phyloP scores from a whole-genome alignment of 2,113 vertebrate genomes.

The Platysteira castanea region DNA sequence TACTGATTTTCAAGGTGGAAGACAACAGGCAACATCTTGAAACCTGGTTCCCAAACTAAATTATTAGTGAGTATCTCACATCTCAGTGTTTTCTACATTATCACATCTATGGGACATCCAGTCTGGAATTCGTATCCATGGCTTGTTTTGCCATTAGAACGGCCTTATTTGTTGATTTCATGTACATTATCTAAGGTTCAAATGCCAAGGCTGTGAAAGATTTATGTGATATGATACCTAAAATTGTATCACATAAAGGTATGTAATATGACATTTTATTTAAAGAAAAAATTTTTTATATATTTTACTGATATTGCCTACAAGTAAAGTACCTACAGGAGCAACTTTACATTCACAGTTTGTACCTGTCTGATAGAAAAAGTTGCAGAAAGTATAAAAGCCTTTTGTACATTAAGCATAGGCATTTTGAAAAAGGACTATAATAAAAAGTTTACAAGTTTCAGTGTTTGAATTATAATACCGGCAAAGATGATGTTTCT shows the following conservation, averaged over 20 bases:
- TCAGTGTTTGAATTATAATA: slow-evolving; percentile 30
- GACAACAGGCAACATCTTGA: background rate
- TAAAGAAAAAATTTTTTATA: background rate
- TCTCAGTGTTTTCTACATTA: background rate
- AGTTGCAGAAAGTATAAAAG: background rate
- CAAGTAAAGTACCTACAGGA: background rate
- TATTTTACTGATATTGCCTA: background rate
- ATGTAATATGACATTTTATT: background rate
- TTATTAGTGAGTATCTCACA: background rate
- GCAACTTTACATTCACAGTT: background rate
- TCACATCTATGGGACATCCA: background rate
- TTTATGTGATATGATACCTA: background rate
- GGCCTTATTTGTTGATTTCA: background rate
- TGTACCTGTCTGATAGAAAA: background rate
- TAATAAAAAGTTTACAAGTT: slow-evolving; percentile 21
- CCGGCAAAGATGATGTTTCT: background rate
- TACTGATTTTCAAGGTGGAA: background rate
- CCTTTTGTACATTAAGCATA: background rate
- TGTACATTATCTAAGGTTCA: background rate
- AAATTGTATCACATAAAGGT: too few species aligned
- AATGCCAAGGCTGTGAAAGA: background rate
- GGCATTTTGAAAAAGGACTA: background rate
- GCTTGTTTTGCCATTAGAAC: background rate
- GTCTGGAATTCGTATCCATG: background rate
- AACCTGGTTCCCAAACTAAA: background rate